Base-by-base conservation (phyloP, 2,113 vertebrate species). In the Dolichallabes microphthalmus region DNA sequence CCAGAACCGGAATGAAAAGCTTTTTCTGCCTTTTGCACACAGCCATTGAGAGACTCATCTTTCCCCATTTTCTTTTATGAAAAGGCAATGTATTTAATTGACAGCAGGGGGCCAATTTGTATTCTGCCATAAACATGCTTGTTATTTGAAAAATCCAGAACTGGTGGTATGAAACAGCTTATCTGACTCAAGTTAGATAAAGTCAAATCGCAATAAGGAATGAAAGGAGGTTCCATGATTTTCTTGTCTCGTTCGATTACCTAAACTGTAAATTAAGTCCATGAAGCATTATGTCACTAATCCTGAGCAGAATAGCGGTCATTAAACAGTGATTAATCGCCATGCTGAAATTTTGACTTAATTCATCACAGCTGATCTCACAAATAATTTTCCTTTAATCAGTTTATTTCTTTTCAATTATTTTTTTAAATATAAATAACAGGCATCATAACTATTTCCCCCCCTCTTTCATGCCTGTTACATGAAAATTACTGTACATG, bases 1-100 rank as follows among this genome's bases (percentile, higher is more conserved):
- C 94, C 94, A 95, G 91, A 86, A 91, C 82, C 82, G 52, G 85
- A 92, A 93, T 91, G 87, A 94, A 94, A 94, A 92, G 91, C 92
- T 93, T 85, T 87, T 94, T 94, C 92, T 92, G 87, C 89, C 82
- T 91, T 87, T 85, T 88, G 87, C 83, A 85, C 91, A 88, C 88
- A 91, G 86, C 78, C 82, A 88, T 89, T 89, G 82, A 90, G 84
- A 60, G 83, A 76, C 68, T 35, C 61, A 30, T 78, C 79, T 86
- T 76, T 85, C 35, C 83, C 87, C 88, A 85, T 57, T 87, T 90
- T 88, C 74, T 25, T 83, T 91, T 88, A 91, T 92, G 90, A 93
- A 93, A 92, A 93, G 76, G 89, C 76, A 92, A 91, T 88, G 90
- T 88, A 87, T 82, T 90, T 80, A 77, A 86, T 89, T 77, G 80